Evolutionary conservation across 2,113 vertebrate species (phyloP).

Genomic region (Corvus moneduloides): DNA sequence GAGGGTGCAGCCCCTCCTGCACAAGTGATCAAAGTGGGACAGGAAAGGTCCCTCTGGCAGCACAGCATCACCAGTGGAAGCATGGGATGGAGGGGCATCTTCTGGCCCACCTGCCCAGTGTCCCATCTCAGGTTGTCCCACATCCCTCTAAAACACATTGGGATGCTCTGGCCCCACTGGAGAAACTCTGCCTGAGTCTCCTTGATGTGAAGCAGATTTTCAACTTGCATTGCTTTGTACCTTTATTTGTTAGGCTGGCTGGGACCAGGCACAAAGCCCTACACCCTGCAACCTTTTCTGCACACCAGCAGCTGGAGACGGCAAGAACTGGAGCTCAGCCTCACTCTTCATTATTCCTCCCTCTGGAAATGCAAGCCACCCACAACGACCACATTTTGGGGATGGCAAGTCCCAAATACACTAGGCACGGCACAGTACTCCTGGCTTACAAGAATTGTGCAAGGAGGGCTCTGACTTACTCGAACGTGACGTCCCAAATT

Average conservation of each 20-base stretch:
- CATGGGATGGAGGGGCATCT: background rate
- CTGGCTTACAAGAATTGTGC: background rate
- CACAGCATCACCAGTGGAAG: background rate
- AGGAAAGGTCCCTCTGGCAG: background rate
- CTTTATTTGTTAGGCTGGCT: background rate
- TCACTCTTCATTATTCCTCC: background rate
- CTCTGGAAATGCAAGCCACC: background rate
- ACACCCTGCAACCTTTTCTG: background rate
- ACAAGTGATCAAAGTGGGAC: background rate
- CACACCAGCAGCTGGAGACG: background rate
- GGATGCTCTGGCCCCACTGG: background rate
- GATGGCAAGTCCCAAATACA: background rate
- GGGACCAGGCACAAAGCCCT: background rate
- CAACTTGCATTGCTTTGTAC: background rate
- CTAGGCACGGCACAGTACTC: background rate
- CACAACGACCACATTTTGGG: background rate
- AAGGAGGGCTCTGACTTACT: background rate
- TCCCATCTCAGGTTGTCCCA: background rate
- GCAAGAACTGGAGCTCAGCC: background rate
- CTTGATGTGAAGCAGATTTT: background rate
- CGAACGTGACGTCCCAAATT: constrained; percentile 32
- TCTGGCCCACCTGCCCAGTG: rapidly evolving
- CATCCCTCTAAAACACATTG: background rate
- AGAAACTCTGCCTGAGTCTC: background rate
- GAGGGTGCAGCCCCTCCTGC: background rate